phyloP scores from a whole-genome alignment of 2,113 vertebrate species.

The Dipodomys ordii region DNA sequence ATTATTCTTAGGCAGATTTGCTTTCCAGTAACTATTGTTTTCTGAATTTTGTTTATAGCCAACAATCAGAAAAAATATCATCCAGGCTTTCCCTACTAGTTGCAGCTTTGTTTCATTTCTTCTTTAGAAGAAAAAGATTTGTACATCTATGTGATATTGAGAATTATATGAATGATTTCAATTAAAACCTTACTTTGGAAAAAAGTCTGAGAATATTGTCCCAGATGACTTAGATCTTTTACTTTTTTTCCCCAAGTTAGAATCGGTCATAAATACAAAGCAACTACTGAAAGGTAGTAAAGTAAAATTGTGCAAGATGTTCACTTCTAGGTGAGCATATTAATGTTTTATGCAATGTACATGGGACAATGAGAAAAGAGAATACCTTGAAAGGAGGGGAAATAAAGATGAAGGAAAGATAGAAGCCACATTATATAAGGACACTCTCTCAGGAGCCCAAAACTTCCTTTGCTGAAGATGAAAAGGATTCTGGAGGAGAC shows the following conservation, averaged over 20 bases:
- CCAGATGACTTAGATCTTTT: not conserved
- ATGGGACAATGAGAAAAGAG: not conserved
- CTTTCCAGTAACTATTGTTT: not conserved
- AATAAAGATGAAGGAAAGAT: not conserved
- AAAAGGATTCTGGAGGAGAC: not conserved
- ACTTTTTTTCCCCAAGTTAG: not conserved
- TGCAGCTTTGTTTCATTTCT: not conserved
- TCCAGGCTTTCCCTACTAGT: not conserved
- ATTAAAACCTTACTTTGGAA: not conserved
- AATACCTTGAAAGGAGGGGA: not conserved
- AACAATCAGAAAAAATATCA: not conserved
- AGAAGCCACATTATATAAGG: not conserved
- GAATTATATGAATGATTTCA: not conserved
- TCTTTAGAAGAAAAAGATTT: not conserved
- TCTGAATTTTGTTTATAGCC: not conserved
- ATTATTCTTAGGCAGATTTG: not conserved
- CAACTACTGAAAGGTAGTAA: not conserved
- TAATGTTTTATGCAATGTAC: not conserved
- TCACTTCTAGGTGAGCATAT: not conserved
- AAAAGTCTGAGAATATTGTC: not conserved
- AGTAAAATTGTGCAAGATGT: not conserved
- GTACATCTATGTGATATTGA: not conserved
- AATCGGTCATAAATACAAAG: not conserved
- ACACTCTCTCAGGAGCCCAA: not conserved
- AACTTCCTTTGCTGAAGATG: not conserved